Evolutionary conservation across 2,888 invertebrate species (phyloP).

Genomic region (Brachyptera putata): DNA sequence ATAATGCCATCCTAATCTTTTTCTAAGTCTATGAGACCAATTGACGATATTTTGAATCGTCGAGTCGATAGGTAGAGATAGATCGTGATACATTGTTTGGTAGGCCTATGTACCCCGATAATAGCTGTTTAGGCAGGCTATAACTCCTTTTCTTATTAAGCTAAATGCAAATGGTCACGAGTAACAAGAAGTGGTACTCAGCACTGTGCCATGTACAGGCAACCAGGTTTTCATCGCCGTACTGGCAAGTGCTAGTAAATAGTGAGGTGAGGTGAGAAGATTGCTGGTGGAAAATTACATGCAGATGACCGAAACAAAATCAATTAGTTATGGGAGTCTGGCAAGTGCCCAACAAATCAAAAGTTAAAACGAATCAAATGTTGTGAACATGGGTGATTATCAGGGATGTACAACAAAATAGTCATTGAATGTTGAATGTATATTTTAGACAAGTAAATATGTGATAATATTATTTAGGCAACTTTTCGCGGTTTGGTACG

Average conservation of each 20-base stretch:
- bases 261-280: background rate
- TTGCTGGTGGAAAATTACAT: constrained; percentile 22
- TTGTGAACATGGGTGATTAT: background rate
- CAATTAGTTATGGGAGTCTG: constrained; percentile 17
- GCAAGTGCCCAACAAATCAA: constrained; percentile 20
- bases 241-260: background rate
- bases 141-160: background rate
- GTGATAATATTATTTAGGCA: too few relatives aligned
- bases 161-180: constrained; percentile 12
- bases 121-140: background rate
- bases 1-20: too few relatives aligned
- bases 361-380: constrained; percentile 9
- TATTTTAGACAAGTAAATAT: too few relatives aligned
- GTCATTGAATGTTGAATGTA: background rate
- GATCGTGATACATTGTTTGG: background rate
- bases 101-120: background rate
- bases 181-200: background rate
- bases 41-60: background rate
- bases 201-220: too few relatives aligned
- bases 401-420: constrained; percentile 11
- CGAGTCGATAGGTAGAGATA: background rate
- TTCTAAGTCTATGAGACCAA: too few relatives aligned
- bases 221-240: too few relatives aligned
- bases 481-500: too few relatives aligned
- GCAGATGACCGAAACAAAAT: constrained; percentile 26